phyloP scores from a whole-genome alignment of 2,113 vertebrate genomes.

The Neopipo cinnamomea region DNA sequence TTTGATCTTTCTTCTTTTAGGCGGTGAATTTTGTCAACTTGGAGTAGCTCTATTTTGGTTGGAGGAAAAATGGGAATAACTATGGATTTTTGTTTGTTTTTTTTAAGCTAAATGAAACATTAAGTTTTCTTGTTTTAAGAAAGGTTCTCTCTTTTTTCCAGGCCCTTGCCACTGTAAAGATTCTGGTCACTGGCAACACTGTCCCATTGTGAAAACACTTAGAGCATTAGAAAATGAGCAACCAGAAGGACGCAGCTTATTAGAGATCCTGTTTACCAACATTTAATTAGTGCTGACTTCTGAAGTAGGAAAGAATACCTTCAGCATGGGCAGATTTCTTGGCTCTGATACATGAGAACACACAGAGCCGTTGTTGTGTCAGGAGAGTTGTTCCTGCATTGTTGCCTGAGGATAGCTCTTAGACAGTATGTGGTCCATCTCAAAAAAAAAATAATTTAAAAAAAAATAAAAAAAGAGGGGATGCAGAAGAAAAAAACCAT shows the following conservation, averaged over 20 bases:
- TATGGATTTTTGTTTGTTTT: neutral
- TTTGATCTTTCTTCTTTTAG: slow-evolving; percentile 39
- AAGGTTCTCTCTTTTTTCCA: neutral
- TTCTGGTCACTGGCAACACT: neutral
- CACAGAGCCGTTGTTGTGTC: slow-evolving; percentile 18
- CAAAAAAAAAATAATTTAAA: neutral
- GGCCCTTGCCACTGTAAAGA: neutral
- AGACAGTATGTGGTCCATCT: neutral
- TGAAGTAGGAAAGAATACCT: slow-evolving; percentile 10
- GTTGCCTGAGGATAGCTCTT: neutral
- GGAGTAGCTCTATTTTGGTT: neutral
- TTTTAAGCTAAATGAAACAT: neutral
- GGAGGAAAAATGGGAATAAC: neutral
- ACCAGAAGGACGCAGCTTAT: neutral
- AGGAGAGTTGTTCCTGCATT: neutral
- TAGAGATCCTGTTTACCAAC: neutral
- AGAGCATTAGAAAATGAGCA: neutral
- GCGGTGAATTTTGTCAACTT: neutral
- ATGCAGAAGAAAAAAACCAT: neutral
- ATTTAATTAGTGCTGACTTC: slow-evolving; percentile 12
- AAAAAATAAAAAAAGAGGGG: neutral
- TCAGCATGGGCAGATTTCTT: neutral
- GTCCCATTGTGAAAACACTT: neutral
- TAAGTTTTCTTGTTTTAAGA: neutral
- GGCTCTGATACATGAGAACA: neutral